Conservation (phyloP, 2,888 invertebrate genomes). For the Eurytoma californica region DNA sequence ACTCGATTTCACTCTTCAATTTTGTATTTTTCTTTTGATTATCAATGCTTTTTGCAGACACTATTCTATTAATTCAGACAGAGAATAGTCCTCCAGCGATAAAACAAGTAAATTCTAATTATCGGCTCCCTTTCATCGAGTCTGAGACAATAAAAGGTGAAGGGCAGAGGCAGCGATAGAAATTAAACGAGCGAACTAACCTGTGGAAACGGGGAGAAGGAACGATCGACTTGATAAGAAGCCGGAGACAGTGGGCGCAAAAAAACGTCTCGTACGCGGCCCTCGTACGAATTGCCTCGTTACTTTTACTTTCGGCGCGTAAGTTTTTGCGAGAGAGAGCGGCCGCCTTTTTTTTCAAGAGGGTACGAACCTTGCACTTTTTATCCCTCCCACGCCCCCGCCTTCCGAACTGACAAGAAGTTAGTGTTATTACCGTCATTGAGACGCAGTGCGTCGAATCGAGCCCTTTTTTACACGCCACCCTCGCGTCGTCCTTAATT, state of each 20-base stretch:
- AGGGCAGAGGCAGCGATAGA: not conserved
- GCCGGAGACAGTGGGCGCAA: not conserved
- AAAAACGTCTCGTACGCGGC: slow-evolving; percentile 32
- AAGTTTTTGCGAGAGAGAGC: slow-evolving; percentile 6
- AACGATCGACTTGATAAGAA: not conserved
- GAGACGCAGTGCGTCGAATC: slow-evolving; percentile 60
- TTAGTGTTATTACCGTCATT: slow-evolving; percentile 70
- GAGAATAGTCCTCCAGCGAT: too few species aligned
- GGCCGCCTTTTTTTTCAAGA: slow-evolving; percentile 31
- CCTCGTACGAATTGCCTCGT: slow-evolving; percentile 49
- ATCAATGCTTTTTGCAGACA: too few species aligned
- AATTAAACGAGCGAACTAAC: not conserved
- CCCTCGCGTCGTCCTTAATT: slow-evolving; percentile 62
- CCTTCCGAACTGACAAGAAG: slow-evolving; percentile 64
- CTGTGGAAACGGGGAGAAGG: not conserved
- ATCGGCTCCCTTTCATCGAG: too few species aligned
- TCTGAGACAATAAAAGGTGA: too few species aligned
- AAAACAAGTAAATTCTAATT: too few species aligned
- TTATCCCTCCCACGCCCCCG: not conserved
- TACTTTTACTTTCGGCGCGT: slow-evolving; percentile 49
- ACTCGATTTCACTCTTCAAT: too few species aligned
- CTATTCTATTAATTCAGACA: too few species aligned
- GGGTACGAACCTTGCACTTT: slow-evolving; percentile 15
- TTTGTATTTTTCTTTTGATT: too few species aligned
- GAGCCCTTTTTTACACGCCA: slow-evolving; percentile 53